Conservation (phyloP, 2,113 vertebrate species). For the Chiloscyllium plagiosum region DNA sequence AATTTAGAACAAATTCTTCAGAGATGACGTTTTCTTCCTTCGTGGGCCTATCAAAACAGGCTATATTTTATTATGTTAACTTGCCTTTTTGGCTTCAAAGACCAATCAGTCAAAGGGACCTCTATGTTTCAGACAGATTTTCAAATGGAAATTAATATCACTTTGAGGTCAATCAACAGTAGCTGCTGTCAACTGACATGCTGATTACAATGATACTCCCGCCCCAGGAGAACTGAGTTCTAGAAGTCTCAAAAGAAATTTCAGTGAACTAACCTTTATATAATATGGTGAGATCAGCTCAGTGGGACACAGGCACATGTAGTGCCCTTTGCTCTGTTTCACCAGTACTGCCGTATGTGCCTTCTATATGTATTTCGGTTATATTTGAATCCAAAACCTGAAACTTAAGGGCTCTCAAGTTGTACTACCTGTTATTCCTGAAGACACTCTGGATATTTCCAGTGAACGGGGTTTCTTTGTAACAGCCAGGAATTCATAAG, state of each 20-base stretch:
- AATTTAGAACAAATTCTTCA: background rate
- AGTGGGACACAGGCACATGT: background rate
- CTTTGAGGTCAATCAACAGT: background rate
- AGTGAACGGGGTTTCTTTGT: conserved; percentile 90
- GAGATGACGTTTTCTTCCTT: background rate
- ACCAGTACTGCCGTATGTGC: background rate
- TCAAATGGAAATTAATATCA: background rate
- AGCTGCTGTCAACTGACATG: background rate
- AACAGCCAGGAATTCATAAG: conserved; percentile 80
- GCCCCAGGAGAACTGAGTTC: background rate
- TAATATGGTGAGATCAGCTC: no score
- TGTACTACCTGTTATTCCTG: conserved; percentile 69
- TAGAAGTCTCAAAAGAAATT: background rate
- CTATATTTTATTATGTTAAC: background rate
- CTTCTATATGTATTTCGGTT: background rate
- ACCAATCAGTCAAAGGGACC: background rate
- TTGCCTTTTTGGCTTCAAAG: background rate
- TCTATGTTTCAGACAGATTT: background rate
- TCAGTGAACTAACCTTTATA: background rate
- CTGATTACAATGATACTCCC: background rate
- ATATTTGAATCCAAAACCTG: background rate
- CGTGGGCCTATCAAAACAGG: no score
- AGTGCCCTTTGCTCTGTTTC: no score
- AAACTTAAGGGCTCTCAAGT: background rate
- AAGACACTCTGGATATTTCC: conserved; percentile 71